Percentiles rank a stretch among this genome's conserved stretches.
These are phyloP conservation scores for Callithrix jacchus DNA, from an alignment of 2,113 vertebrate species.

Conservation along the genomic window DNA sequence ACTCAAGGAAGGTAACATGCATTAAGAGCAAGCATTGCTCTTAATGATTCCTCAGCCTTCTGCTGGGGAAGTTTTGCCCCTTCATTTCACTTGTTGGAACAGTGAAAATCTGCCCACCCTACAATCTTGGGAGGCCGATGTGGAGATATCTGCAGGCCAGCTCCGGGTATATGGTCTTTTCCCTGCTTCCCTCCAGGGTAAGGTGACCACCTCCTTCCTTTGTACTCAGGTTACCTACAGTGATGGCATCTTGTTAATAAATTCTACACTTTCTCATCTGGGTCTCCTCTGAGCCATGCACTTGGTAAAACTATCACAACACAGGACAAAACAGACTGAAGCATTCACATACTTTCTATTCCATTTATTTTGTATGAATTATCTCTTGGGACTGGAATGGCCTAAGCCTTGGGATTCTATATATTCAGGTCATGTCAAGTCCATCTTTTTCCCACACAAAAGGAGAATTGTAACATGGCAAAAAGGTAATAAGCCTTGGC, in stretches of 20 bases:
- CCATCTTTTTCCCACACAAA: background rate
- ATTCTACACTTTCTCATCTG: background rate
- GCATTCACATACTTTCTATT: background rate
- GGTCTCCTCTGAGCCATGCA: background rate
- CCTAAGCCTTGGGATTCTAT: background rate
- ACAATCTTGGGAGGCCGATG: background rate
- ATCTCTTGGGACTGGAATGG: background rate
- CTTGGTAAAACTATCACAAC: background rate
- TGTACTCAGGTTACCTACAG: background rate
- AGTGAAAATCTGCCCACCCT: background rate
- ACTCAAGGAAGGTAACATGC: background rate
- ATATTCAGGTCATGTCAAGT: background rate
- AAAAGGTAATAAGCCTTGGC: background rate
- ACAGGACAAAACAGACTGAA: background rate
- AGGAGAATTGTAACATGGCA: background rate
- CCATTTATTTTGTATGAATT: background rate
- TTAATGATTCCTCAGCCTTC: background rate
- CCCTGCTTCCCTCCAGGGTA: background rate
- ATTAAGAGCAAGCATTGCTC: background rate
- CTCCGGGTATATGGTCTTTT: background rate
- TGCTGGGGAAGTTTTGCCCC: background rate
- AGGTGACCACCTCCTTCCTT: background rate
- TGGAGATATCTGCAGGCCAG: no score
- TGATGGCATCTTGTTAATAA: background rate
- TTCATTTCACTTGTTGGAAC: background rate